These are phyloP conservation scores for Zophobas morio DNA, from an alignment of 1,140 invertebrate genomes.

Conservation along the genomic window DNA sequence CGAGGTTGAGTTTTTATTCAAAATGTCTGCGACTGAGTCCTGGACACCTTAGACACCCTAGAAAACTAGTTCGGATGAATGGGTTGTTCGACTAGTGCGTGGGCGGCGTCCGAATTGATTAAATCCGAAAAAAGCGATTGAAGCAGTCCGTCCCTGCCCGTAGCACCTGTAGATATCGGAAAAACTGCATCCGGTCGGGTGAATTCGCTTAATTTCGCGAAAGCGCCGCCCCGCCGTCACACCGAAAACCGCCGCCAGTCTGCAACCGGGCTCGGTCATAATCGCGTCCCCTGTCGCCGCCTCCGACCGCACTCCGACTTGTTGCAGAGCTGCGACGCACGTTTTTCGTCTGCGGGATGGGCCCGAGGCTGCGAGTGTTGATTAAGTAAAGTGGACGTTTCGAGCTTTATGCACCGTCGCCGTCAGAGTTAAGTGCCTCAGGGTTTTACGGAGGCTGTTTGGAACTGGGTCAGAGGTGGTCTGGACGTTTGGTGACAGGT, in stretches of 20 bases:
- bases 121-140: too few relatives aligned
- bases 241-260: slow-evolving; percentile 46
- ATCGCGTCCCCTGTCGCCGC: slow-evolving; percentile 32
- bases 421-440: not conserved
- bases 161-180: slow-evolving; percentile 59
- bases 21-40: too few relatives aligned
- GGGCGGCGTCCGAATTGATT: too few relatives aligned
- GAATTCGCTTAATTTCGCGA: slow-evolving; percentile 50
- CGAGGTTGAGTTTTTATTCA: too few relatives aligned
- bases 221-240: slow-evolving; percentile 50
- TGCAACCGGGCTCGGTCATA: slow-evolving; percentile 44
- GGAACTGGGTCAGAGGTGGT: slow-evolving; percentile 37
- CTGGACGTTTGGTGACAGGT: too few relatives aligned
- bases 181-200: slow-evolving; percentile 56
- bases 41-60: too few relatives aligned
- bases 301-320: slow-evolving; percentile 30
- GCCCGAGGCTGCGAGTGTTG: not conserved
- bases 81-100: too few relatives aligned
- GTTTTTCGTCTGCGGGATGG: too few relatives aligned
- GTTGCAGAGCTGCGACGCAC: slow-evolving; percentile 9
- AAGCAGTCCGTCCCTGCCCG: slow-evolving; percentile 12
- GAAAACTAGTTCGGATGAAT: too few relatives aligned
- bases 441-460: slow-evolving; percentile 6
- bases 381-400: slow-evolving; percentile 11
- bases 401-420: slow-evolving; percentile 9